Conservation (phyloP, 2,113 vertebrate species). For the Coreoperca whiteheadi region DNA sequence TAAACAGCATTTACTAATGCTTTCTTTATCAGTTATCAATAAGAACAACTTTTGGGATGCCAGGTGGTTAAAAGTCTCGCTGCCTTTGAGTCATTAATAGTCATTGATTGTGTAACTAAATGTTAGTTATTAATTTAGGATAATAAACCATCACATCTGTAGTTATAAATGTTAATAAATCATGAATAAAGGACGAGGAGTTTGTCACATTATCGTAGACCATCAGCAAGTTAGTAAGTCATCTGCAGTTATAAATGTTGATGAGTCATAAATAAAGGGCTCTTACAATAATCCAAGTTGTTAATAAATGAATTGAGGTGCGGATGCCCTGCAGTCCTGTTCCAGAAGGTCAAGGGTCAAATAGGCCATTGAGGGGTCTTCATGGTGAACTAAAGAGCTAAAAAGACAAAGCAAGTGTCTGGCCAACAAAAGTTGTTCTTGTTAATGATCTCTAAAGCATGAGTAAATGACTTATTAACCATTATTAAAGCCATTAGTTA, state of each 20-base stretch:
- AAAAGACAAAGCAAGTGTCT: too few relatives aligned
- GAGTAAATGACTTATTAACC: neutral
- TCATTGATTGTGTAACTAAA: neutral
- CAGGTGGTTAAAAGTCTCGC: neutral
- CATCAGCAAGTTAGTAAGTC: neutral
- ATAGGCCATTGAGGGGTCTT: neutral
- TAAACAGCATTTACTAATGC: neutral
- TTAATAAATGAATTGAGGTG: neutral
- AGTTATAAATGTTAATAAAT: neutral
- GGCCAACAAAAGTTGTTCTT: too few relatives aligned
- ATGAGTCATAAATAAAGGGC: neutral
- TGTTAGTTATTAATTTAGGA: neutral
- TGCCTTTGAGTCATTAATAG: neutral
- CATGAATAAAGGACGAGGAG: neutral
- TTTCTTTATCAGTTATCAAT: neutral
- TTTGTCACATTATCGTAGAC: neutral
- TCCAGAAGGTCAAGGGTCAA: neutral
- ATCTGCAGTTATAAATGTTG: neutral
- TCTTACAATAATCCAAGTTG: neutral
- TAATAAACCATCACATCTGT: neutral
- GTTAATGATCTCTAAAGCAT: neutral
- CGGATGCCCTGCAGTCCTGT: neutral
- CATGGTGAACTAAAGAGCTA: neutral
- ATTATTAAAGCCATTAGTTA: neutral
- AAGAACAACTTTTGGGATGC: neutral